phyloP scores from a whole-genome alignment of 2,113 vertebrate genomes.

The Asarcornis scutulata region DNA sequence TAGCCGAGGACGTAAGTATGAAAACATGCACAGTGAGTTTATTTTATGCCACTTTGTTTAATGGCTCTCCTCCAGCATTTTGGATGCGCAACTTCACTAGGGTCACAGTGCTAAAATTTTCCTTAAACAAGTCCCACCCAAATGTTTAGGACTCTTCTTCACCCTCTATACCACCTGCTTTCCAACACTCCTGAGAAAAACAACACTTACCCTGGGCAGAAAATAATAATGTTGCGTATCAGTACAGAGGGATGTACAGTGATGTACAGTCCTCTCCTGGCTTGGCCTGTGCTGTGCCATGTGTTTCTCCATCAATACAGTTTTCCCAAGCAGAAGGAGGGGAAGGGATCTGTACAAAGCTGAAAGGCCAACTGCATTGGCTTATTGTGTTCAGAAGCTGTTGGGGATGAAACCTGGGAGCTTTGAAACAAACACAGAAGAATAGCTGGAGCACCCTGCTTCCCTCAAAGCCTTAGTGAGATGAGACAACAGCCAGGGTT shows the following conservation, averaged over 20 bases:
- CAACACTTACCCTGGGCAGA: neutral
- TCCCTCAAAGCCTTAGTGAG: neutral
- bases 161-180: neutral
- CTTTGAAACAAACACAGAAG: neutral
- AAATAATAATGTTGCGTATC: neutral
- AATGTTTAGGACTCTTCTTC: neutral
- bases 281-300: rapidly evolving
- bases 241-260: too few species aligned
- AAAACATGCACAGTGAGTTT: slow-evolving; percentile 29
- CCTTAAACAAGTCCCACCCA: slow-evolving; percentile 1
- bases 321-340: neutral
- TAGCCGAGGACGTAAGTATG: neutral
- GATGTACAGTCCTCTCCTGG: neutral
- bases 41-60: neutral
- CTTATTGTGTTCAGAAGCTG: neutral
- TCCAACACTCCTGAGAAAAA: neutral
- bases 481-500: neutral
- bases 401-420: neutral
- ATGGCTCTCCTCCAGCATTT: slow-evolving; percentile 22
- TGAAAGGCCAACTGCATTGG: neutral
- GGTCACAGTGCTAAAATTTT: slow-evolving; percentile 41
- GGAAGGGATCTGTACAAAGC: neutral
- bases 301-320: neutral
- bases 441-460: neutral
- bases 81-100: neutral